Evolutionary conservation across 2,113 vertebrate genomes (phyloP).

Genomic region (Phaetusa simplex): DNA sequence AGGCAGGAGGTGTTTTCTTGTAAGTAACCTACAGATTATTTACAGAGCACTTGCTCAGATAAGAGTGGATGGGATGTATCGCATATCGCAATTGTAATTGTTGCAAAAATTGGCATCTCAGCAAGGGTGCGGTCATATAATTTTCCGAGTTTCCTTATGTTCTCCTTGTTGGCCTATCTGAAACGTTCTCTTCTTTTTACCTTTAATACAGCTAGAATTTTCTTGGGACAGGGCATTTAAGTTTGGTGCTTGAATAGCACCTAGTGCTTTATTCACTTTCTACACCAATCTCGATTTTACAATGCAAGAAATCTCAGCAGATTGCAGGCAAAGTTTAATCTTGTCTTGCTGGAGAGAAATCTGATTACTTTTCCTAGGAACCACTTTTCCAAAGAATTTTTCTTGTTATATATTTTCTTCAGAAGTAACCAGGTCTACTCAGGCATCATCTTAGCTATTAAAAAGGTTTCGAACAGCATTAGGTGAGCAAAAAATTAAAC

Average conservation of each 20-base stretch:
- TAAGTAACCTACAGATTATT: background rate
- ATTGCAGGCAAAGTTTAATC: background rate
- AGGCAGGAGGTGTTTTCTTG: background rate
- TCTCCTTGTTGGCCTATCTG: background rate
- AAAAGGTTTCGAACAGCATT: background rate
- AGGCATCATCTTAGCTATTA: background rate
- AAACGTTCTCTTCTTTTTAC: background rate
- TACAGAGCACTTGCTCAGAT: background rate
- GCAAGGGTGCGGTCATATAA: background rate
- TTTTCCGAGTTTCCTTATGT: background rate
- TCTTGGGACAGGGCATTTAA: background rate
- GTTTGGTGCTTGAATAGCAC: background rate
- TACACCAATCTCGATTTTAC: background rate
- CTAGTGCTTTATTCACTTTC: background rate
- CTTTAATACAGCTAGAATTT: background rate
- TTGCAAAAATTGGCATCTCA: background rate
- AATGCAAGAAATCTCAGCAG: background rate
- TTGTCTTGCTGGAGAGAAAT: background rate
- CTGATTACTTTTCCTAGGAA: background rate
- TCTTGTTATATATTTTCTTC: background rate
- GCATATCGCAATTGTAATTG: background rate
- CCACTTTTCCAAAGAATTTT: background rate
- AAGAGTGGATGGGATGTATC: background rate
- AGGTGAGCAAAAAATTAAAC: background rate
- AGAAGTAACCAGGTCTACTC: background rate